Evolutionary conservation across 2,113 vertebrate genomes (phyloP).

Genomic region (Salvelinus sp.): DNA sequence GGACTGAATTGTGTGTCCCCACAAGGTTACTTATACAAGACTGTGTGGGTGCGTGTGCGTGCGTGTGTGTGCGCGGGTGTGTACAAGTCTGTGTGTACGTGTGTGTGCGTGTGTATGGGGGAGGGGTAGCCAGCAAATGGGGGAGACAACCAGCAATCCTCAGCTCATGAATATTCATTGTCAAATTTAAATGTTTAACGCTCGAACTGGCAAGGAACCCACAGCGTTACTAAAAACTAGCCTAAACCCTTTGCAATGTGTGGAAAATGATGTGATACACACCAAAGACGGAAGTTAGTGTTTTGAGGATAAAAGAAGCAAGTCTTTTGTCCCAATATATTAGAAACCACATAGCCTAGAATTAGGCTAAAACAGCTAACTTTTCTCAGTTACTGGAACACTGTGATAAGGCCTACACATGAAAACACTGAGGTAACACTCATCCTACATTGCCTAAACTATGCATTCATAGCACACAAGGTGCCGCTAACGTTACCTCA

Average conservation of each 20-base stretch:
- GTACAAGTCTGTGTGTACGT: background rate
- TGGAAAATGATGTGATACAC: slow-evolving; percentile 33
- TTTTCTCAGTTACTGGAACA: slow-evolving; percentile 26
- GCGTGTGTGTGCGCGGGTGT: background rate
- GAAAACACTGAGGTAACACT: background rate
- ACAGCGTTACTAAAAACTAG: slow-evolving; percentile 2
- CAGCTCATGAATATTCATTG: slow-evolving; percentile 50
- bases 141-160: slow-evolving; percentile 24
- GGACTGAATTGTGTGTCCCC: too few species aligned
- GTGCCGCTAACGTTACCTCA: too few species aligned
- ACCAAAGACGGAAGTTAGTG: slow-evolving; percentile 31
- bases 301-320: slow-evolving; percentile 26
- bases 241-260: slow-evolving; percentile 40
- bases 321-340: background rate
- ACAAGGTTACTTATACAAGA: background rate
- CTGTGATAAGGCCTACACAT: background rate
- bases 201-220: slow-evolving; percentile 6
- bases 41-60: background rate
- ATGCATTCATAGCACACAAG: background rate
- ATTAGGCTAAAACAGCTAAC: slow-evolving; percentile 14
- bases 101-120: background rate
- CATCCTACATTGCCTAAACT: too few species aligned
- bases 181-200: slow-evolving; percentile 36
- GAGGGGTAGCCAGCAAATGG: background rate
- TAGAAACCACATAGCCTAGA: background rate